Conservation (phyloP, 2,113 vertebrate genomes). For the Butorides virescens region DNA sequence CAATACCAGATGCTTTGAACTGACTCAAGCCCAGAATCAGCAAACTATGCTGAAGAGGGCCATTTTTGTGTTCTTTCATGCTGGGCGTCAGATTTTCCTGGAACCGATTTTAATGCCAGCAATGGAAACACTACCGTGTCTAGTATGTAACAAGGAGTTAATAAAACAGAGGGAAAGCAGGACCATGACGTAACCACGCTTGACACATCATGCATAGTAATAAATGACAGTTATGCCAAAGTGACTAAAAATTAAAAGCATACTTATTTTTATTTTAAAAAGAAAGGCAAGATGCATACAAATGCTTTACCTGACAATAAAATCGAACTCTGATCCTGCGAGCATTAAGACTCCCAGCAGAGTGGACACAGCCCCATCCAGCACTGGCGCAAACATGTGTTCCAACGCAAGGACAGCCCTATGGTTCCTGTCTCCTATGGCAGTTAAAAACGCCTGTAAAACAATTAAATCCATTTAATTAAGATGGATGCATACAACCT, state of each 20-base stretch:
- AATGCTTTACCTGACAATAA: constrained; percentile 93
- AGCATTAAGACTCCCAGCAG: constrained; percentile 96
- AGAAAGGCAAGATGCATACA: background rate
- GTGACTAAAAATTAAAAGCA: background rate
- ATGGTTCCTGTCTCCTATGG: constrained; percentile 91
- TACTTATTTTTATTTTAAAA: background rate
- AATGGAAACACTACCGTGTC: background rate
- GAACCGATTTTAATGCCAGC: constrained; percentile 20
- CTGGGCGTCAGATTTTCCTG: constrained; percentile 22
- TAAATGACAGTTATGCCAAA: background rate
- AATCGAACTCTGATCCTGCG: constrained; percentile 97
- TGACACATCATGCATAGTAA: constrained; percentile 25
- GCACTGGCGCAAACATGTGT: constrained; percentile 95
- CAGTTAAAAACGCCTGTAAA: constrained; percentile 92
- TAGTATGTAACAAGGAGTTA: constrained; percentile 40
- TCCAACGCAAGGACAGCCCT: constrained; percentile 91
- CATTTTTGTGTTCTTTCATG: background rate
- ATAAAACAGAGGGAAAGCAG: constrained; percentile 39
- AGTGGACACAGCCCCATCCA: constrained; percentile 95
- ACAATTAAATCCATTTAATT: constrained; percentile 42
- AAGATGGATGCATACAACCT: background rate
- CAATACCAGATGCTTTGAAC: background rate
- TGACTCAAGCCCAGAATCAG: background rate
- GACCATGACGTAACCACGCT: constrained; percentile 3
- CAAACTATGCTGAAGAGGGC: background rate